These are phyloP conservation scores for Pachyuromys duprasi DNA, from an alignment of 2,797 vertebrate species.

Conservation along the genomic window DNA sequence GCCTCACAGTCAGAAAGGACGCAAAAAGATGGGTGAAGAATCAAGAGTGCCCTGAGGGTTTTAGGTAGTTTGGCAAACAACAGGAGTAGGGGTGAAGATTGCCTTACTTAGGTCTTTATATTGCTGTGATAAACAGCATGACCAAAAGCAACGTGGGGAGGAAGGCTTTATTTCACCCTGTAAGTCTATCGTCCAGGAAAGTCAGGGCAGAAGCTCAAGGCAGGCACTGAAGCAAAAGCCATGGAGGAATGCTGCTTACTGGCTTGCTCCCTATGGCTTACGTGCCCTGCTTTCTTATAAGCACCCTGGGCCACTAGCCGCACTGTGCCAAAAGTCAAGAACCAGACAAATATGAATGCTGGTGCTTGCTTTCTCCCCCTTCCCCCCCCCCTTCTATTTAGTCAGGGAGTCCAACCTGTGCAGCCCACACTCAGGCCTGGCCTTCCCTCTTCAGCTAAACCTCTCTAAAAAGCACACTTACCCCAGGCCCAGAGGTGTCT, in stretches of 20 bases:
- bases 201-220: neutral
- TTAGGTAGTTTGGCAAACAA: neutral
- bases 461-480: neutral
- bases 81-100: neutral
- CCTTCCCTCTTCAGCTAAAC: neutral
- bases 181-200: neutral
- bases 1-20: neutral
- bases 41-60: neutral
- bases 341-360: neutral
- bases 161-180: neutral
- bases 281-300: neutral
- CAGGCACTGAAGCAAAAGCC: neutral
- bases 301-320: neutral
- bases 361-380: neutral
- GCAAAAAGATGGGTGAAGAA: neutral
- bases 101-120: neutral
- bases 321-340: neutral
- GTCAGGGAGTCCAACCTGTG: neutral
- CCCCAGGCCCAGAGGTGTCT: neutral
- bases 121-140: neutral
- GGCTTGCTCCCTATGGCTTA: neutral
- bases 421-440: neutral
- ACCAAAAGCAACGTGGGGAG: neutral
- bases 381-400: neutral
- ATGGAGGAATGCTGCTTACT: neutral